Conservation (phyloP, 2,888 invertebrate genomes). For the Clepsis dumicolana region DNA sequence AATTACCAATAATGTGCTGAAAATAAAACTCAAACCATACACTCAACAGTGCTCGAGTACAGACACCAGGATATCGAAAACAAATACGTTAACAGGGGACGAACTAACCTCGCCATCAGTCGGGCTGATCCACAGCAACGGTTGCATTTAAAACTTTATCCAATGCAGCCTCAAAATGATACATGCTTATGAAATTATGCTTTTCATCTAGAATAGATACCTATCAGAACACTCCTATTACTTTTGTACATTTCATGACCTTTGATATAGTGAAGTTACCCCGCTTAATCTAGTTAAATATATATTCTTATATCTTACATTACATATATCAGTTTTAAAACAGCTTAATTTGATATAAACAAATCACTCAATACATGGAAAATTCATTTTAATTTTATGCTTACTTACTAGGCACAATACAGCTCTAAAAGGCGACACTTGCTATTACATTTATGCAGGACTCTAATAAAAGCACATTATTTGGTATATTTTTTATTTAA, state of each 20-base stretch:
- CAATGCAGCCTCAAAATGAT: conserved; percentile 30
- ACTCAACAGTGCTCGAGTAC: conserved; percentile 73
- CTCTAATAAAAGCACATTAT: conserved; percentile 79
- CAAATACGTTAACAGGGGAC: conserved; percentile 47
- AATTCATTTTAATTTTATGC: conserved; percentile 20
- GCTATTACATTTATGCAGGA: conserved; percentile 69
- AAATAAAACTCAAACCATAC: conserved; percentile 70
- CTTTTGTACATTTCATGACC: conserved; percentile 63
- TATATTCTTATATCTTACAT: conserved; percentile 51
- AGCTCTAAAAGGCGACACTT: conserved; percentile 79
- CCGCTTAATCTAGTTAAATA: conserved; percentile 22
- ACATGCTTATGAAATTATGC: conserved; percentile 22
- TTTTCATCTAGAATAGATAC: conserved; percentile 7
- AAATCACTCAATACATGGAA: conserved; percentile 32
- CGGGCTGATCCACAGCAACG: conserved; percentile 17
- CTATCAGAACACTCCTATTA: conserved; percentile 42
- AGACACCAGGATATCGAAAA: conserved; percentile 17
- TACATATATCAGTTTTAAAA: conserved; percentile 58
- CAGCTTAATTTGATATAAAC: conserved; percentile 24
- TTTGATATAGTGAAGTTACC: conserved; percentile 41
- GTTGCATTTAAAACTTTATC: conserved; percentile 12
- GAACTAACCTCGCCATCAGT: conserved; percentile 29
- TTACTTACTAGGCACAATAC: conserved; percentile 46
- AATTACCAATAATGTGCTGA: conserved; percentile 80
- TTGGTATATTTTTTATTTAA: conserved; percentile 79